Conservation (phyloP, 2,888 invertebrate species). For the Zootermopsis nevadensis region DNA sequence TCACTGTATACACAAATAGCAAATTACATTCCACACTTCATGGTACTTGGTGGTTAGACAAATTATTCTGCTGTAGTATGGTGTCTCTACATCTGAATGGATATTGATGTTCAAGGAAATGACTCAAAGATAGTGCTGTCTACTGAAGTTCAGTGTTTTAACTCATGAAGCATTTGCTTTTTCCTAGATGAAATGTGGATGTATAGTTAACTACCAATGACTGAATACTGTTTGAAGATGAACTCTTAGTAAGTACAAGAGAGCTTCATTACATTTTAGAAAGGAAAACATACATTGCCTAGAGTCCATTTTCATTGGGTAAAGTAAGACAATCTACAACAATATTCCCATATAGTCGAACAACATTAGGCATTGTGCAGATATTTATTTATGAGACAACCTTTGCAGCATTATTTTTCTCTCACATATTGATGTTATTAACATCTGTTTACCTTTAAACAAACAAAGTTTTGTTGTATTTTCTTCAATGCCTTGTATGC, state of each 20-base stretch:
- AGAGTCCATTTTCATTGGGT: neutral
- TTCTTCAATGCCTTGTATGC: neutral
- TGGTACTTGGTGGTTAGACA: neutral
- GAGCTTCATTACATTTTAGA: neutral
- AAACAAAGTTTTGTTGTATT: neutral
- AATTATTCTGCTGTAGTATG: conserved; percentile 15
- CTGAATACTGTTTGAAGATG: neutral
- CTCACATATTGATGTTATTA: neutral
- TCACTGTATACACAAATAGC: conserved; percentile 1
- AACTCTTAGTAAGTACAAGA: neutral
- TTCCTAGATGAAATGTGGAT: neutral
- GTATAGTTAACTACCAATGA: neutral
- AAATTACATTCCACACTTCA: conserved; percentile 8
- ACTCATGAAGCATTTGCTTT: neutral
- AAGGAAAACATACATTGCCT: neutral
- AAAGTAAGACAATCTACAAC: conserved; percentile 11
- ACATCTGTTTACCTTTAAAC: neutral
- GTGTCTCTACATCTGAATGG: neutral
- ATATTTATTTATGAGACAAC: neutral
- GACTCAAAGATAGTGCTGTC: neutral
- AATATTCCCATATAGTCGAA: neutral
- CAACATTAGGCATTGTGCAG: neutral
- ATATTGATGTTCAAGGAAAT: neutral
- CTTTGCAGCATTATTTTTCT: neutral
- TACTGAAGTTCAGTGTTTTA: neutral